Conservation (phyloP, 2,797 vertebrate species). For the Falco concolor region DNA sequence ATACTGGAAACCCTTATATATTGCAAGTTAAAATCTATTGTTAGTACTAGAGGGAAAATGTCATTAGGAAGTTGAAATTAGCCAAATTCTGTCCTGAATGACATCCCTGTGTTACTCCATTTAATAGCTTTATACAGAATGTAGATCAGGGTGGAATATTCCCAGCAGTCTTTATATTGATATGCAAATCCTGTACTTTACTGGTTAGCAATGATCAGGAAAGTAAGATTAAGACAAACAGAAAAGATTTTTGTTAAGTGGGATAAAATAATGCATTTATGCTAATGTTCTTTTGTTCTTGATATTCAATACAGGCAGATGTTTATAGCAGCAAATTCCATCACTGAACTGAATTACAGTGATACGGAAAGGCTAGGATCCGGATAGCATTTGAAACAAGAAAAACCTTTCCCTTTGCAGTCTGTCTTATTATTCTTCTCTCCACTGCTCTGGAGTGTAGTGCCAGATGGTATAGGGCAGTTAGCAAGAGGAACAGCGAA, state of each 20-base stretch:
- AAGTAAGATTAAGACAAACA: conserved; percentile 37
- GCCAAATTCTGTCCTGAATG: conserved; percentile 44
- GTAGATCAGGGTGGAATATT: conserved; percentile 58
- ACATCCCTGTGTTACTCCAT: conserved; percentile 6
- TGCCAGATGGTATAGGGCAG: not conserved
- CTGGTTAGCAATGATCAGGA: conserved; percentile 27
- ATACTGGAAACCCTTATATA: conserved; percentile 27
- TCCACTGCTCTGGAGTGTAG: not conserved
- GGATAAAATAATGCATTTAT: conserved; percentile 1
- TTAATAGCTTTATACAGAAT: conserved; percentile 9
- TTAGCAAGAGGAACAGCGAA: not conserved
- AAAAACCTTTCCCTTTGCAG: not conserved
- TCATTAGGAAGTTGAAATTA: conserved; percentile 59
- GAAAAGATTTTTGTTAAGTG: conserved; percentile 6
- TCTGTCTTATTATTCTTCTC: not conserved
- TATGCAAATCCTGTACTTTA: conserved; percentile 55
- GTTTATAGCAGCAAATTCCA: not conserved
- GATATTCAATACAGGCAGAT: not conserved
- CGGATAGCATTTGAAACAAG: not conserved
- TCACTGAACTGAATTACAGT: not conserved
- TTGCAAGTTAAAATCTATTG: conserved; percentile 38
- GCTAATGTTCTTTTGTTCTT: conserved; percentile 1
- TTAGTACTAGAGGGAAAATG: conserved; percentile 20
- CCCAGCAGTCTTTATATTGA: conserved; percentile 49
- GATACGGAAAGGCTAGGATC: not conserved